Evolutionary conservation across 2,797 vertebrate species (phyloP).

Genomic region (Urosaurus nigricauda): DNA sequence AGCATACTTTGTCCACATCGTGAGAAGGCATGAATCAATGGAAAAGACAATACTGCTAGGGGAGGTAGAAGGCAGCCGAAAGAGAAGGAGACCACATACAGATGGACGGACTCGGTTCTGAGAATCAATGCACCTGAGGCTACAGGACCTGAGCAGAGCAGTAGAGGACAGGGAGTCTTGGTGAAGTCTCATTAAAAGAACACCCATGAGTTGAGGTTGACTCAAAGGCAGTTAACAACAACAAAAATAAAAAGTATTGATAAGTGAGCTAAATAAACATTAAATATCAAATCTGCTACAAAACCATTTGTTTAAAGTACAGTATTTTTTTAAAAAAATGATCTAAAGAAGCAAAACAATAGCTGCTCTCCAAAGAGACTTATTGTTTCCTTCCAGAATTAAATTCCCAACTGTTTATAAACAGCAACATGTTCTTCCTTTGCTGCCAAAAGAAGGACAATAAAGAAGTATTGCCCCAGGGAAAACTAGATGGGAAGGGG

Average conservation of each 20-base stretch:
- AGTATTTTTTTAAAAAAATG: slow-evolving; percentile 68
- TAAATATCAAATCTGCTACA: slow-evolving; percentile 57
- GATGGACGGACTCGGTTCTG: too few relatives aligned
- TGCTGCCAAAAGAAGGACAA: slow-evolving; percentile 68
- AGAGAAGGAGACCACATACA: too few relatives aligned
- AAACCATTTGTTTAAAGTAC: slow-evolving; percentile 69
- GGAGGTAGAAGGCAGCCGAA: too few relatives aligned
- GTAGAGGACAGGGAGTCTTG: too few relatives aligned
- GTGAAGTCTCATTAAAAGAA: too few relatives aligned
- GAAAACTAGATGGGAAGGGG: slow-evolving; percentile 22
- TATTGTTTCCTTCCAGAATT: slow-evolving; percentile 70
- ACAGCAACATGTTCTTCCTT: slow-evolving; percentile 74
- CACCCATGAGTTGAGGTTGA: too few relatives aligned
- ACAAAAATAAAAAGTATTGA: not conserved
- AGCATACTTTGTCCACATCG: too few relatives aligned
- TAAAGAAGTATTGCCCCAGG: slow-evolving; percentile 54
- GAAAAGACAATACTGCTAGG: too few relatives aligned
- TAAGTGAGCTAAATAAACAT: slow-evolving; percentile 47
- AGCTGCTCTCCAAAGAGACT: slow-evolving; percentile 66
- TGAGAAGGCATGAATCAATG: too few relatives aligned
- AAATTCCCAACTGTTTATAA: slow-evolving; percentile 75
- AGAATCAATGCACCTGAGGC: too few relatives aligned
- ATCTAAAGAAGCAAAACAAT: slow-evolving; percentile 68
- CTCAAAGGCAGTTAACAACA: too few relatives aligned
- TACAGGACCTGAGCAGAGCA: too few relatives aligned